Base-by-base conservation (phyloP, 2,113 vertebrate genomes). In the Chascanopsetta lugubris region DNA sequence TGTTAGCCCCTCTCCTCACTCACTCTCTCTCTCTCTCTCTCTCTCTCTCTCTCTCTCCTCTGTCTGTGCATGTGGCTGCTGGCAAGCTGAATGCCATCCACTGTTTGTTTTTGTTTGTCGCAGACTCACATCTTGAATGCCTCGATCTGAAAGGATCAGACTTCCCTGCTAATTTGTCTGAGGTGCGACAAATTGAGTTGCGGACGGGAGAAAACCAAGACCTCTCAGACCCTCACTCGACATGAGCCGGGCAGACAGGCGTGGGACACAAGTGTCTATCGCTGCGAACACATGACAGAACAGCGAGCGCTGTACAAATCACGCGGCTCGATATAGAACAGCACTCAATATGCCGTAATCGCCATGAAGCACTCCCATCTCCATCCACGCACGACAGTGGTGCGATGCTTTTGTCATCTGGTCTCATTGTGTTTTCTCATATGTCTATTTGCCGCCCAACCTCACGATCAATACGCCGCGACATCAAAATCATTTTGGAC, bases 121-220 rank as follows among this genome's bases (percentile, higher is more conserved):
- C 50, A 57, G 34, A 55, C 56, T 48, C 53, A 4, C 26, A 69
- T 61, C 64, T 69, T 77, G 43, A 42, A 45, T 50, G 58, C 45
- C 40, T 63, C 58, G 21, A 68, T 58, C 22, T 38, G 57, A 72
- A 67, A 47, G 34, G 47, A 77, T 64, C 72, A 70, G 66, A 49
- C 77, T 61, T 40, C 36, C 51, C 47, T 54, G 70, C 73, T 85
- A 85, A 89, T 88, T 81, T 75, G 57, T 63, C 57, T 56, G 79
- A 85, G 72, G 84, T 85, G 80, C 81, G 78, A 85, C 64, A 78
- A 85, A 90, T 82, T 78, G 75, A 85, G 67, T 57, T 48, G 77
- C 40, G 18, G 70, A 84, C 70, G 57, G 38, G 61, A 73, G 78
- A 38, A n/a, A 53, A 66, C 70, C 5, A 27, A 38, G 48, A 85